Base-by-base conservation (phyloP, 2,113 vertebrate species). In the Eulemur macaco region DNA sequence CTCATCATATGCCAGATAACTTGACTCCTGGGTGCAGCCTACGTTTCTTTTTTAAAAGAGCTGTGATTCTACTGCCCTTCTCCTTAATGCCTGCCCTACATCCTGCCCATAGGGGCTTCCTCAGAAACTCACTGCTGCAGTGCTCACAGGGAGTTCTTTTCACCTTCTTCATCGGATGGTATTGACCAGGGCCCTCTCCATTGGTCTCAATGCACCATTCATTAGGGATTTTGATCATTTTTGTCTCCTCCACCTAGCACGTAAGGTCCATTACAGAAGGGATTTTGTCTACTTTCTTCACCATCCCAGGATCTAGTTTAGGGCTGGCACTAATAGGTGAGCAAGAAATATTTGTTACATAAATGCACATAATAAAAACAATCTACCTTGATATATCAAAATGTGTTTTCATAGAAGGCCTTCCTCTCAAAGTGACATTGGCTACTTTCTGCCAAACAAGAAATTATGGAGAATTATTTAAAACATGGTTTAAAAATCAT, bases 401-500 rank as follows among this genome's bases (percentile, higher is more conserved):
- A 83, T 23, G 17, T 69, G 14, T 80, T 89, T 66, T 50, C 80
- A 63, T 4, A 63, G 34, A 78, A 83, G 39, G 80, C 17, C 14
- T 80, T 76, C 86, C 42, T 95, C 54, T 69, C 31, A 69, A 78
- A 74, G 45, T 71, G 25, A 64, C 20, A 66, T 5, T 63, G 56
- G 25, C 63, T 81, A 74, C 20, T 56, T 84, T 92, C 80, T 86
- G 76, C 50, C 84, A 92, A 88, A 91, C 14, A 93, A 90, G 84
- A 95, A 74, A 89, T 63, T 83, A 78, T 68, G 39, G 42, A 60
- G 25, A 80, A 83, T 91, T 84, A 45, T 21, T 88, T 94, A 84
- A 86, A 86, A 89, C 50, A 42, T 20, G 82, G 37, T 42, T 94
- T 86, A 71, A 94, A 94, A 94, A 85, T 42, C 45, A 89, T 45